Conservation (phyloP, 2,888 invertebrate species). For the Dolichomitus sp. region DNA sequence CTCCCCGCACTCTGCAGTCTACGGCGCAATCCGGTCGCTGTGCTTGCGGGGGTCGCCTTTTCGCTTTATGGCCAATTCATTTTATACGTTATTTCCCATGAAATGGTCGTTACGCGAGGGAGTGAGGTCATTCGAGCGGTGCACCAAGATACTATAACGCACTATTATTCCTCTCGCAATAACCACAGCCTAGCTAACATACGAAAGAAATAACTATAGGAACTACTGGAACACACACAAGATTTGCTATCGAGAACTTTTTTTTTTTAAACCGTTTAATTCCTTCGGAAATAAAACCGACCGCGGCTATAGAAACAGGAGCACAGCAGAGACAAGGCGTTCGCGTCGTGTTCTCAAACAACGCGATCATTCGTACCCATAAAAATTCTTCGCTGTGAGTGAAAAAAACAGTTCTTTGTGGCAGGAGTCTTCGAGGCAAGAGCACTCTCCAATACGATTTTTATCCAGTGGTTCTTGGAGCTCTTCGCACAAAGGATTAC, state of each 20-base stretch:
- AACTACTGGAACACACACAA: background rate
- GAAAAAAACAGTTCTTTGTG: background rate
- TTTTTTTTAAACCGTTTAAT: constrained; percentile 25
- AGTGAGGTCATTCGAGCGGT: constrained; percentile 42
- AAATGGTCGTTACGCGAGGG: constrained; percentile 76
- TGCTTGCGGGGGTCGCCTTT: constrained; percentile 71
- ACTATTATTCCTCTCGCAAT: constrained; percentile 36
- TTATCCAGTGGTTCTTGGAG: background rate
- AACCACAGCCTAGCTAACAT: background rate
- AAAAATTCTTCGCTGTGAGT: background rate
- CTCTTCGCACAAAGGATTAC: constrained; percentile 5
- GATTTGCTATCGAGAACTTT: background rate
- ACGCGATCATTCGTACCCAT: constrained; percentile 4
- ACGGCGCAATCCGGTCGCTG: constrained; percentile 52
- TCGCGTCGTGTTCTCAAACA: background rate
- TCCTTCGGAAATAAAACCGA: background rate
- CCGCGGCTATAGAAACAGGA: background rate
- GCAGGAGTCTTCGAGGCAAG: background rate
- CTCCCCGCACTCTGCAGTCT: constrained; percentile 59
- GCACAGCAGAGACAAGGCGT: background rate
- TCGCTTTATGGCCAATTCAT: constrained; percentile 84
- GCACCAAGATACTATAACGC: constrained; percentile 17
- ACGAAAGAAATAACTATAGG: constrained; percentile 26
- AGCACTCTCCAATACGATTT: background rate
- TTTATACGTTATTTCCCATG: constrained; percentile 83